Evolutionary conservation across 2,888 invertebrate species (phyloP).

Genomic region (Dasysyrphus tricinctus): DNA sequence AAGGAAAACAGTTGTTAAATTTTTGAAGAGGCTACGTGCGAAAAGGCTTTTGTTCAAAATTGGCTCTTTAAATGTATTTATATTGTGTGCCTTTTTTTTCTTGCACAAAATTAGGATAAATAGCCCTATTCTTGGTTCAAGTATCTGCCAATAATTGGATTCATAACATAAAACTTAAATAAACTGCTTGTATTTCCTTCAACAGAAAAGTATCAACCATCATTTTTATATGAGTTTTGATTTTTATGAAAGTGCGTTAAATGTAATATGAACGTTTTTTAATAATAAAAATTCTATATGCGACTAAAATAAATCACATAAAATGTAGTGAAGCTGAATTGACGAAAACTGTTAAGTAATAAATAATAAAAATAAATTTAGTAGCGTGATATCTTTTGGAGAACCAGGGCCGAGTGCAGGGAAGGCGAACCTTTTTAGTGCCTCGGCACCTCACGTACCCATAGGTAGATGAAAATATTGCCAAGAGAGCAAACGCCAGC

Average conservation of each 20-base stretch:
- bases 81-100: not conserved
- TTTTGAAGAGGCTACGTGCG: conserved; percentile 27
- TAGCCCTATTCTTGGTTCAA: not conserved
- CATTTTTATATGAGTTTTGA: not conserved
- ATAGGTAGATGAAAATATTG: too few species aligned
- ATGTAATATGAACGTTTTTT: too few species aligned
- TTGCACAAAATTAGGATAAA: not conserved
- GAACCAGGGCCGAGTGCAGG: too few species aligned
- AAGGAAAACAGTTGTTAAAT: conserved; percentile 16
- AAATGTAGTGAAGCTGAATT: too few species aligned
- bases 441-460: too few species aligned
- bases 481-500: too few species aligned
- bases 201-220: not conserved
- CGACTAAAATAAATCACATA: too few species aligned
- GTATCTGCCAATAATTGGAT: not conserved
- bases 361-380: too few species aligned
- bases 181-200: not conserved
- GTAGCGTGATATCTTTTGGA: too few species aligned
- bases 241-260: not conserved
- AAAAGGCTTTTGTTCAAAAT: not conserved
- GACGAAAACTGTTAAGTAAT: too few species aligned
- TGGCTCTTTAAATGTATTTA: not conserved
- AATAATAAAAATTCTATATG: too few species aligned
- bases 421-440: too few species aligned
- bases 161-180: not conserved